Conservation (phyloP, 1,140 invertebrate genomes). For the Monomorium pharaonis region DNA sequence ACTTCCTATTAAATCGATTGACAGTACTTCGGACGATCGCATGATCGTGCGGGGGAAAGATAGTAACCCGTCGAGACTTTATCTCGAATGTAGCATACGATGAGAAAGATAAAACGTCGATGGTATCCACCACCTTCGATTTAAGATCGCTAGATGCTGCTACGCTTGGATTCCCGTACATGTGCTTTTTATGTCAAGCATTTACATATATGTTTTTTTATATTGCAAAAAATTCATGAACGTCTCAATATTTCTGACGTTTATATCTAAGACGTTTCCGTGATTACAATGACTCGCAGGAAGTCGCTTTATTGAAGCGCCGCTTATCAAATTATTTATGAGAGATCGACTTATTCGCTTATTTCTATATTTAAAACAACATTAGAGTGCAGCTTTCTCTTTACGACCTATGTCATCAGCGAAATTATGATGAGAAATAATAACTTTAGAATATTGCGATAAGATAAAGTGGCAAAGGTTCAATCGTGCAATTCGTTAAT, state of each 20-base stretch:
- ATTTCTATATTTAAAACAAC: not conserved
- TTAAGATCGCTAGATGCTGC: constrained; percentile 5
- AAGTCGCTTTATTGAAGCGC: not conserved
- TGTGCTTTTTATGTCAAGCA: not conserved
- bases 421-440: constrained; percentile 29
- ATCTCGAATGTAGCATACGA: constrained; percentile 10
- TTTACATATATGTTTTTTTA: not conserved
- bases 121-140: constrained; percentile 4
- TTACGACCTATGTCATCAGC: not conserved
- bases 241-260: too few species aligned
- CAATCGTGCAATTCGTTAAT: constrained; percentile 39
- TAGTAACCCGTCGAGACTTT: not conserved
- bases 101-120: not conserved
- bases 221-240: too few species aligned
- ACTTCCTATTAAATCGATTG: constrained; percentile 43
- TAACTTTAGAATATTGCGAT: constrained; percentile 42
- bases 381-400: constrained; percentile 34
- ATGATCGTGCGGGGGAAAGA: not conserved
- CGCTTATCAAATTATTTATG: constrained; percentile 31
- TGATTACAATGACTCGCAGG: not conserved
- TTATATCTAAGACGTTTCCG: not conserved
- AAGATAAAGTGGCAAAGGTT: constrained; percentile 7
- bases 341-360: constrained; percentile 14
- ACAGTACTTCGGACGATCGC: constrained; percentile 29
- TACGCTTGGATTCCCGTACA: not conserved